Evolutionary conservation across 2,888 invertebrate genomes (phyloP).

Genomic region (Apodemia duryi): DNA sequence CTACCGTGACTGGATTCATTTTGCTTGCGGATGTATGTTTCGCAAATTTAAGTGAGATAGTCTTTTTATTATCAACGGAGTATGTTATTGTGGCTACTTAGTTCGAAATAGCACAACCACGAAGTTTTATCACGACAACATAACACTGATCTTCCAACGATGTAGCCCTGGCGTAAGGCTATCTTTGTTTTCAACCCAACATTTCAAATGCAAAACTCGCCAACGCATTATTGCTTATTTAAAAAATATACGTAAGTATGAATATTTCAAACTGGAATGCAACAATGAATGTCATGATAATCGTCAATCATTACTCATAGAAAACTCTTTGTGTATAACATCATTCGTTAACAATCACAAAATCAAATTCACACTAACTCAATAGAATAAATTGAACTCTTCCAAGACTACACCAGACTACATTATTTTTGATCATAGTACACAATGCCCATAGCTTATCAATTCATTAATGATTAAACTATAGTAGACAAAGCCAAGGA

Average conservation of each 20-base stretch:
- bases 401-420: conserved; percentile 6
- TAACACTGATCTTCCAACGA: too few species aligned
- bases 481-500: too few species aligned
- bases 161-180: not conserved
- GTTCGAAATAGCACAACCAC: too few species aligned
- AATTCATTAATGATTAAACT: too few species aligned
- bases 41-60: too few species aligned
- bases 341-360: conserved; percentile 6
- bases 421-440: not conserved
- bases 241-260: conserved; percentile 5
- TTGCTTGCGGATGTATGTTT: too few species aligned
- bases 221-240: conserved; percentile 34
- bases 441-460: conserved; percentile 1
- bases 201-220: conserved; percentile 4
- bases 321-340: conserved; percentile 1
- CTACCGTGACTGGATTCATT: too few species aligned
- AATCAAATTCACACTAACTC: conserved; percentile 3
- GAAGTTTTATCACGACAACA: too few species aligned
- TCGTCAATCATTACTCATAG: not conserved
- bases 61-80: too few species aligned
- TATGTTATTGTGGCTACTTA: too few species aligned
- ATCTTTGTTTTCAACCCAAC: conserved; percentile 22
- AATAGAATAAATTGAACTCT: conserved; percentile 1
- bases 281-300: not conserved
- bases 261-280: conserved; percentile 9